Evolutionary conservation across 2,888 invertebrate genomes (phyloP).

Genomic region (Diploptera punctata): DNA sequence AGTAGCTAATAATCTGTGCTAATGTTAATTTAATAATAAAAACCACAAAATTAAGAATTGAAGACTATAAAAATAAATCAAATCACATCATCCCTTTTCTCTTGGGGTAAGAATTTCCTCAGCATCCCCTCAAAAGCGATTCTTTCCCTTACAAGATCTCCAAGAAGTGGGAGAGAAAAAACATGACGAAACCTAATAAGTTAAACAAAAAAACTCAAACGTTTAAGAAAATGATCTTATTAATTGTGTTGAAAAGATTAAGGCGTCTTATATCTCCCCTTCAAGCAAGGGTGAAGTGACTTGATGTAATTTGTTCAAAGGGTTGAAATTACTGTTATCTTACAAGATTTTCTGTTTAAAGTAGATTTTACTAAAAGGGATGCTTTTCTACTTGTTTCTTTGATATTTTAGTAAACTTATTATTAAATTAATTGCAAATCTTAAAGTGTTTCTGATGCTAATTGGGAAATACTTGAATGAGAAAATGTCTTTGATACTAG

Average conservation of each 20-base stretch:
- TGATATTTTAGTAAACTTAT: background rate
- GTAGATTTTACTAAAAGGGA: too few relatives aligned
- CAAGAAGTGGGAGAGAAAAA: background rate
- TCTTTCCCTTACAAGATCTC: background rate
- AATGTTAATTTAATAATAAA: too few relatives aligned
- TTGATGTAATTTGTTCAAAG: conserved; percentile 7
- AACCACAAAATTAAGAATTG: too few relatives aligned
- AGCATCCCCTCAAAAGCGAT: background rate
- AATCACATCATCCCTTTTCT: background rate
- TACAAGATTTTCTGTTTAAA: background rate
- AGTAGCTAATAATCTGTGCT: too few relatives aligned
- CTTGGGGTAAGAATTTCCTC: background rate
- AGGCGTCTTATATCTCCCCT: background rate
- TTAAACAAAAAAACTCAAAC: background rate
- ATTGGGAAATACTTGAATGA: background rate
- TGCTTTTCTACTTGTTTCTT: too few relatives aligned
- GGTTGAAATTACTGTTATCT: background rate
- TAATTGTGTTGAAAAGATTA: background rate
- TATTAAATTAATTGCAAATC: background rate
- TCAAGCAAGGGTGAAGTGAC: background rate
- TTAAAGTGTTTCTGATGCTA: background rate
- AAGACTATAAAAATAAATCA: background rate
- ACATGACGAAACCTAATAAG: background rate
- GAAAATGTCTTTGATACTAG: too few relatives aligned
- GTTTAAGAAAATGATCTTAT: conserved; percentile 13